These are phyloP conservation scores for Allophyes oxyacanthae DNA, from an alignment of 2,888 invertebrate species.

Conservation along the genomic window DNA sequence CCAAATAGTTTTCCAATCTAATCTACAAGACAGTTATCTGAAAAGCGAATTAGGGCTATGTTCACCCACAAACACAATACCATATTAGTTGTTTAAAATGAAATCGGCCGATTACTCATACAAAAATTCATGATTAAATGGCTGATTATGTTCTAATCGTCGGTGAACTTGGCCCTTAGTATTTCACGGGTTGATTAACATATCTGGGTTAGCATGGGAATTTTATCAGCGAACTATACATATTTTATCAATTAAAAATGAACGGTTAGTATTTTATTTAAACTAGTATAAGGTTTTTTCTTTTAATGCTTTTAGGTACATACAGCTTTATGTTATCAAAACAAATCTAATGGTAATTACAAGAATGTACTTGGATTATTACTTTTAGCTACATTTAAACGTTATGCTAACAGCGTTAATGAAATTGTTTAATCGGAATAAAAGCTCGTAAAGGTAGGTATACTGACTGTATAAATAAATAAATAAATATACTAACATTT, in stretches of 20 bases:
- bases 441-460: conserved; percentile 2
- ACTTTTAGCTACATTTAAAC: neutral
- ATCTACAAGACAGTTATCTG: conserved; percentile 17
- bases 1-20: conserved; percentile 8
- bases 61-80: no score
- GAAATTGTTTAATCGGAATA: conserved; percentile 9
- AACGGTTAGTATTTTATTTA: no score
- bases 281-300: no score
- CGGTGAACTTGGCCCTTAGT: no score
- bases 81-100: no score
- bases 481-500: conserved; percentile 13
- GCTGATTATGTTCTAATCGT: no score
- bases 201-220: conserved; percentile 3
- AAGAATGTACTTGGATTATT: neutral
- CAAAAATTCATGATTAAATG: no score
- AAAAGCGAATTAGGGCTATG: neutral
- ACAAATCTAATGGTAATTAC: neutral
- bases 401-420: conserved; percentile 3
- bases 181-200: conserved; percentile 6
- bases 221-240: conserved; percentile 3
- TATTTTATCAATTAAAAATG: neutral
- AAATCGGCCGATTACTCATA: no score
- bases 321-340: no score
- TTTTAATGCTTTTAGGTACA: no score
- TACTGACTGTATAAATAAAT: no score